Evolutionary conservation across 1,140 invertebrate species (phyloP).

Genomic region (Parapsyche elsis): DNA sequence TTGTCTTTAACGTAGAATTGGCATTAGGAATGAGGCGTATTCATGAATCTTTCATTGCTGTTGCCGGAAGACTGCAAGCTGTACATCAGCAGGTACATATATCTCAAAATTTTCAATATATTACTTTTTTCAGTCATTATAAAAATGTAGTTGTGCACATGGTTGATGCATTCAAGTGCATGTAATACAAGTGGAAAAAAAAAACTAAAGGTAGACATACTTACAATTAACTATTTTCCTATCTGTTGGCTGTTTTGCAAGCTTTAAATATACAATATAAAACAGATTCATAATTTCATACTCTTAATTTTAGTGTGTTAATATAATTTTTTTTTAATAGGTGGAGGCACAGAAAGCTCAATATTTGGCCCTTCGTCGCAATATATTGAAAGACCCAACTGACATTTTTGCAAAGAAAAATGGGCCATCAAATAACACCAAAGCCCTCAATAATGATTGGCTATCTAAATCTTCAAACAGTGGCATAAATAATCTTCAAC

Average conservation of each 20-base stretch:
- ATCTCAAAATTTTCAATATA: not conserved
- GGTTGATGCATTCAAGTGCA: not conserved
- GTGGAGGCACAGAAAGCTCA: conserved; percentile 83
- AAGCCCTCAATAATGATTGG: conserved; percentile 37
- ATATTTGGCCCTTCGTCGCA: conserved; percentile 82
- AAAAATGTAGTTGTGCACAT: not conserved
- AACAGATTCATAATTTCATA: not conserved
- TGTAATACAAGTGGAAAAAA: too few relatives aligned
- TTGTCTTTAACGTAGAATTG: conserved; percentile 73
- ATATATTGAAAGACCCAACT: conserved; percentile 80
- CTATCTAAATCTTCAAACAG: conserved; percentile 21
- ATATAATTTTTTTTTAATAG: conserved; percentile 47
- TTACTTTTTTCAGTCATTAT: conserved; percentile 16
- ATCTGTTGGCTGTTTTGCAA: too few relatives aligned
- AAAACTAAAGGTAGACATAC: too few relatives aligned
- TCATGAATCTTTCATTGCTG: conserved; percentile 85
- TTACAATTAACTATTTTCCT: too few relatives aligned
- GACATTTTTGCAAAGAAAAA: conserved; percentile 78
- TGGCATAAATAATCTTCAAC: not conserved
- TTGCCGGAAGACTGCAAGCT: conserved; percentile 85
- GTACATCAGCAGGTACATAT: conserved; percentile 76
- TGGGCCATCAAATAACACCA: not conserved
- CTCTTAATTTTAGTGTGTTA: too few relatives aligned
- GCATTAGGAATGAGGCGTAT: conserved; percentile 79
- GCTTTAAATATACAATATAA: too few relatives aligned